Conservation (phyloP, 2,797 vertebrate genomes). For the Zenarchopterus dispar region DNA sequence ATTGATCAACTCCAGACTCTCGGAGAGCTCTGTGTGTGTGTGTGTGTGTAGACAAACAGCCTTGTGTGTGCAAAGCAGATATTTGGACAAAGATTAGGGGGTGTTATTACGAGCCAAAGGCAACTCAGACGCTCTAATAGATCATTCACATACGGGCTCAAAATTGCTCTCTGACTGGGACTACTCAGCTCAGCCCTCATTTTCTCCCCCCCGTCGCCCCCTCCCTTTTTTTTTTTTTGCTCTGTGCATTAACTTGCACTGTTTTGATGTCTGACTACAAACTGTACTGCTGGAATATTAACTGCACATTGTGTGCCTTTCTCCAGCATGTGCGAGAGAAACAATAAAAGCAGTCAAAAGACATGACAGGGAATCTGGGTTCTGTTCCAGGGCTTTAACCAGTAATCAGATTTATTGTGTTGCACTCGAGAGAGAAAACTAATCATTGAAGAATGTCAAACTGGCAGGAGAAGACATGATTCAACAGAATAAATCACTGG, state of each 20-base stretch:
- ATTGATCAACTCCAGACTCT: conserved; percentile 82
- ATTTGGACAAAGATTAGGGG: conserved; percentile 93
- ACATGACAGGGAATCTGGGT: conserved; percentile 46
- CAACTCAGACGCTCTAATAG: conserved; percentile 82
- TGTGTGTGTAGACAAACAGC: conserved; percentile 81
- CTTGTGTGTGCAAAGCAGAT: conserved; percentile 86
- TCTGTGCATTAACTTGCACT: not conserved
- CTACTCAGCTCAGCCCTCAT: conserved; percentile 9
- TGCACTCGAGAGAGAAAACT: conserved; percentile 70
- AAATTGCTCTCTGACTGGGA: conserved; percentile 37
- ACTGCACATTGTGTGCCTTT: conserved; percentile 23
- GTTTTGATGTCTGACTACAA: conserved; percentile 8
- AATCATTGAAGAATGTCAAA: conserved; percentile 78
- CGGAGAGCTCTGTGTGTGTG: conserved; percentile 65
- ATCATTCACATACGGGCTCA: conserved; percentile 73
- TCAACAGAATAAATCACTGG: conserved; percentile 79
- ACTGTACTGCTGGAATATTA: conserved; percentile 9
- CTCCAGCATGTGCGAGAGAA: conserved; percentile 41
- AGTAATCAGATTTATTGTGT: conserved; percentile 73
- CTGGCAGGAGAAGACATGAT: conserved; percentile 81
- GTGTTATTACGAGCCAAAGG: conserved; percentile 85
- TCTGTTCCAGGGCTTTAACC: conserved; percentile 65
- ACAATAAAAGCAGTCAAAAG: conserved; percentile 45
- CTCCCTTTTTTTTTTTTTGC: not conserved
- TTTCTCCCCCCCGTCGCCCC: not conserved